A percentile compares a stretch with the other conserved stretches of the same genome.
Evolutionary conservation across 2,113 vertebrate species (phyloP).

Genomic region (Poeciliopsis retropinna): DNA sequence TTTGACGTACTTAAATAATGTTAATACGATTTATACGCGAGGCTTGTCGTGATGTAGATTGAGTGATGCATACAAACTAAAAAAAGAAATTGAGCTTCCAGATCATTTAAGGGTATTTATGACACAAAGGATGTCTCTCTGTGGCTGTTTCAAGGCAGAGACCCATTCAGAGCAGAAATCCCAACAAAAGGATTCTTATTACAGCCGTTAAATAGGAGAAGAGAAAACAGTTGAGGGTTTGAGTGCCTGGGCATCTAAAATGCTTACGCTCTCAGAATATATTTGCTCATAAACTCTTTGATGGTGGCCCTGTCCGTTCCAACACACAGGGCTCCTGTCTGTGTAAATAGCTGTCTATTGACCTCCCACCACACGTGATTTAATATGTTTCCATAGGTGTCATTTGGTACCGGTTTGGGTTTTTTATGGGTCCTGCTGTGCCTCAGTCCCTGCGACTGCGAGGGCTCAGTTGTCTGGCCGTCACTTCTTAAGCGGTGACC

Average conservation of each 20-base stretch:
- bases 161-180: slow-evolving; percentile 56
- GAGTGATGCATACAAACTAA: not conserved
- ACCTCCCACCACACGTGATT: slow-evolving; percentile 65
- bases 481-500: slow-evolving; percentile 48
- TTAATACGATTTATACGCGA: not conserved
- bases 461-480: slow-evolving; percentile 52
- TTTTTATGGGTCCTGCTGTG: slow-evolving; percentile 58
- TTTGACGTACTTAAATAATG: not conserved
- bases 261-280: slow-evolving; percentile 71
- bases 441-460: slow-evolving; percentile 44
- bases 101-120: slow-evolving; percentile 10
- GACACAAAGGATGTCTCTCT: slow-evolving; percentile 3
- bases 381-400: slow-evolving; percentile 77
- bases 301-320: slow-evolving; percentile 75
- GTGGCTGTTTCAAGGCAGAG: slow-evolving; percentile 26
- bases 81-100: not conserved
- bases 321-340: slow-evolving; percentile 61
- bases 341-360: slow-evolving; percentile 72
- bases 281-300: slow-evolving; percentile 77
- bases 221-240: slow-evolving; percentile 65
- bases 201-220: slow-evolving; percentile 71
- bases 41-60: not conserved
- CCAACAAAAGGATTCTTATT: slow-evolving; percentile 73
- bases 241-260: slow-evolving; percentile 65
- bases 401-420: slow-evolving; percentile 56